Evolutionary conservation across 2,797 vertebrate genomes (phyloP).

Genomic region (Sebastes cheni): DNA sequence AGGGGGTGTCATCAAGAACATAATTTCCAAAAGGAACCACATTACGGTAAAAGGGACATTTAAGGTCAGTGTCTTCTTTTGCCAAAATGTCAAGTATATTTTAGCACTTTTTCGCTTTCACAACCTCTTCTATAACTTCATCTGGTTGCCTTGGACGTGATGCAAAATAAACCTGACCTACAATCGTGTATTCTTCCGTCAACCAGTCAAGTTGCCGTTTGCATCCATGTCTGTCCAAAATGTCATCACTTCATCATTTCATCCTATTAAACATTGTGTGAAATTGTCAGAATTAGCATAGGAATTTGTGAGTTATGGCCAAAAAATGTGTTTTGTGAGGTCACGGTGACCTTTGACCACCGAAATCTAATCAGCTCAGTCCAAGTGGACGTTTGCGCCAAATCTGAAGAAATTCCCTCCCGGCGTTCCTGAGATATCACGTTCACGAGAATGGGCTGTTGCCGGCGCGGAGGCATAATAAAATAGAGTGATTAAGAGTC

Average conservation of each 20-base stretch:
- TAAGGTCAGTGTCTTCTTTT: neutral
- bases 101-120: neutral
- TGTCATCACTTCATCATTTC: neutral
- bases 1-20: neutral
- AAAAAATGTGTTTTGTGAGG: neutral
- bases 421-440: neutral
- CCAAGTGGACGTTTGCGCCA: neutral
- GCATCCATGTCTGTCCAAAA: neutral
- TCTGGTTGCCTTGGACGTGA: neutral
- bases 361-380: neutral
- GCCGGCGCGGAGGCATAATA: neutral
- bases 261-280: neutral
- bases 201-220: neutral
- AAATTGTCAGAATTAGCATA: neutral
- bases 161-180: slow-evolving; percentile 1
- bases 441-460: neutral
- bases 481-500: neutral
- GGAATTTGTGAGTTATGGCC: neutral
- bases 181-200: neutral
- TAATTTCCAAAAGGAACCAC: neutral
- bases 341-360: neutral
- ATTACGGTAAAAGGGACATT: neutral
- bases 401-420: neutral
- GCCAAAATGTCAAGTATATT: neutral
- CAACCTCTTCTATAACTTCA: slow-evolving; percentile 8